Evolutionary conservation across 64 coral and sea anemone species (phyloP), one percentile per base, ranked within the genome.

Genomic region (Montipora cactus): DNA sequence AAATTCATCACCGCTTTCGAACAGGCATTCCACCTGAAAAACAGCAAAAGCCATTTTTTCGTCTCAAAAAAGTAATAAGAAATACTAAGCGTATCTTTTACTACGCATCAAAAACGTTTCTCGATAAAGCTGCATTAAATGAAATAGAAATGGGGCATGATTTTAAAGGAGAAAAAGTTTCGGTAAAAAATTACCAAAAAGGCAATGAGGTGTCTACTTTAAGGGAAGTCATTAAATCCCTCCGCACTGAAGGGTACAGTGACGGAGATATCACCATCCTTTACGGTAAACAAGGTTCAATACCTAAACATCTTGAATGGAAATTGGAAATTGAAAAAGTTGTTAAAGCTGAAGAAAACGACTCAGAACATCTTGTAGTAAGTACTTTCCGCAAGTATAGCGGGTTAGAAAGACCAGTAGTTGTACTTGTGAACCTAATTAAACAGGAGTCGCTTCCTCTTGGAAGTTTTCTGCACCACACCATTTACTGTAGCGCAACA

Each of bases 361-460:
- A 47, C 49, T 67, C 53, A 10, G 48, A 88, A 4, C 0, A 21
- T 48, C 4, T 93, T 2, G 66, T 93, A 59, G 10, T 93, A 6
- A 93, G 83, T 28, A 61, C 84, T 0, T 44, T 88, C 8, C 50
- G 61, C 11, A 75, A 46, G 49, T 93, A 80, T 67, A 88, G 84
- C 71, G 92, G 92, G 2, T 47, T 93, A 7, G 92, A 93, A 21
- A 64, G 92, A 59, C 84, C 92, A 81, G 84, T 93, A 0, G 83
- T 93, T 5, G 44, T 93, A 14, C 16, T 93, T 8, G 84, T 93
- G 0, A 64, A 81, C 28, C 13, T 76, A 45, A 0, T 28, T 28
- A 0, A 28, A 28, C 0, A 28, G 25, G 25, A 28, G 25, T 28
- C 25, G 25, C 25, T 0, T 28, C 25, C 25, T 28, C 0, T 0